Evolutionary conservation across 2,888 invertebrate species (phyloP).

Genomic region (Phyllotreta striolata): DNA sequence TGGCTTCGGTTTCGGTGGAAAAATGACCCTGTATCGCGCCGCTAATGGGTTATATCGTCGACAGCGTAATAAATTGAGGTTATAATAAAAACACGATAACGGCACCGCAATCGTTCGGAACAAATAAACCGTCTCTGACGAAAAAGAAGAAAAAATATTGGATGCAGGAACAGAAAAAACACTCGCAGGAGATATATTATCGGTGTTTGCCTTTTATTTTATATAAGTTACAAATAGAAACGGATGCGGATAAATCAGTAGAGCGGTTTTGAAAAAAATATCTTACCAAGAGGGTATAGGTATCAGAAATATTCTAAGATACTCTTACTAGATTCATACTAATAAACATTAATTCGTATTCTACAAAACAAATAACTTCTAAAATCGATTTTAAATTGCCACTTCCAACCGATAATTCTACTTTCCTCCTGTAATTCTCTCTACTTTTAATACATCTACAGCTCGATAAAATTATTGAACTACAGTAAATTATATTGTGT

Average conservation of each 20-base stretch:
- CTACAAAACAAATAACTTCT: too few species aligned
- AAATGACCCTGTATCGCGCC: neutral
- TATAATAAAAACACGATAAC: constrained; percentile 17
- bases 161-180: constrained; percentile 9
- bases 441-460: too few species aligned
- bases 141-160: constrained; percentile 11
- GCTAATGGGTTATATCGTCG: constrained; percentile 6
- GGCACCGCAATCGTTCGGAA: constrained; percentile 8
- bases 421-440: too few species aligned
- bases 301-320: too few species aligned
- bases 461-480: too few species aligned
- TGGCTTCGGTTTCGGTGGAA: neutral
- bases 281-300: too few species aligned
- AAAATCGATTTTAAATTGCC: too few species aligned
- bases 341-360: too few species aligned
- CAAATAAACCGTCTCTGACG: constrained; percentile 15
- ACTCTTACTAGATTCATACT: too few species aligned
- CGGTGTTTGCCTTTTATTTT: constrained; percentile 13
- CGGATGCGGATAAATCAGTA: constrained; percentile 14
- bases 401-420: too few species aligned
- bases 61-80: constrained; percentile 9
- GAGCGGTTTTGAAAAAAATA: constrained; percentile 11
- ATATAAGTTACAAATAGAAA: constrained; percentile 16
- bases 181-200: constrained; percentile 9
- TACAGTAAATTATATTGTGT: too few species aligned